Conservation (phyloP, 1,140 invertebrate species). For the Rhopalosiphum padi region DNA sequence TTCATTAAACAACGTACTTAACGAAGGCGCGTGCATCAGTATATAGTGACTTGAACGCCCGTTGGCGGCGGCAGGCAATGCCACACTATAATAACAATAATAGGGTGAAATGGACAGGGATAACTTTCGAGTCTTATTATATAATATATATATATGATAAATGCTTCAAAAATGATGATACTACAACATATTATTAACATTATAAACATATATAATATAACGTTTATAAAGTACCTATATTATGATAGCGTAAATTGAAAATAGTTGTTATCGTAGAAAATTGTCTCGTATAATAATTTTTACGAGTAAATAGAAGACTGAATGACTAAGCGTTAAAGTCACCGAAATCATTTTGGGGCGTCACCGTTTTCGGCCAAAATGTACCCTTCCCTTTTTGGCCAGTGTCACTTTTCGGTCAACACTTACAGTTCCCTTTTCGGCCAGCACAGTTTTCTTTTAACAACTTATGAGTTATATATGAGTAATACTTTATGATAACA, state of each 20-base stretch:
- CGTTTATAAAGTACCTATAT: not conserved
- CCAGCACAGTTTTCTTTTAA: no score
- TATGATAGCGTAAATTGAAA: not conserved
- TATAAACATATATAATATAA: not conserved
- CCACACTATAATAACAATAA: not conserved
- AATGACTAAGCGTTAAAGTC: not conserved
- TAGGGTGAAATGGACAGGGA: constrained; percentile 14
- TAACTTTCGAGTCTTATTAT: not conserved
- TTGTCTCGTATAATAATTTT: not conserved
- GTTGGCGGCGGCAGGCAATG: not conserved
- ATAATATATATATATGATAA: not conserved
- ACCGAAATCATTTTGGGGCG: no score
- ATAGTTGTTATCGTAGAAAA: not conserved
- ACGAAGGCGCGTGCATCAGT: constrained; percentile 45
- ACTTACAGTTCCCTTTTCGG: no score
- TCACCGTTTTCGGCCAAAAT: no score
- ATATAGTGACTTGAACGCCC: constrained; percentile 48
- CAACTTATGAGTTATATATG: no score
- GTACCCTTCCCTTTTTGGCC: no score
- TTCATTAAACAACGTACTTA: constrained; percentile 53
- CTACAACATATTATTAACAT: constrained; percentile 15
- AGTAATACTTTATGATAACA: no score
- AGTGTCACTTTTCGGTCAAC: no score
- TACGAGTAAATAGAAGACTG: not conserved
- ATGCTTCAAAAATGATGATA: not conserved